Evolutionary conservation across 37 sponge, comb jelly and placozoan species (phyloP), one percentile per base, ranked within the genome.

Genomic region (Oopsacas minuta): DNA sequence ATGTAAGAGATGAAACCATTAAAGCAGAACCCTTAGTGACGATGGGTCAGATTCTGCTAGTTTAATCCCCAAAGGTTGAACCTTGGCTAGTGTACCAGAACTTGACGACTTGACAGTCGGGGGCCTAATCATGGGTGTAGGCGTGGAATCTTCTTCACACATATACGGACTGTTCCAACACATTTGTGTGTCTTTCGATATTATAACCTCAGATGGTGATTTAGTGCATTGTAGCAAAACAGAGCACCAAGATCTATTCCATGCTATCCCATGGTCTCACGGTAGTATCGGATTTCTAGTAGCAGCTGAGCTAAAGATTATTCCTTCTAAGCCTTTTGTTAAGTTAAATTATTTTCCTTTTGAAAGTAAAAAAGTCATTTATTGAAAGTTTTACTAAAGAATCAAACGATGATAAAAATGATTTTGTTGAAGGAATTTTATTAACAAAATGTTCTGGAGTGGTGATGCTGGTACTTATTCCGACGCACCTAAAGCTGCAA

Each of bases 211-310:
- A 8, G 83, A 82, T 82, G 38, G 83, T 5, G n/a, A 38, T 7
- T 23, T 82, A 39, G 83, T 39, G 42, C 42, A 82, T 82, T 39
- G 42, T 23, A 37, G 42, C 36, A 22, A 36, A 12, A 23, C 7
- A 7, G 75, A 61, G 22, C 22, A 61, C 28, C 5, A 10, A n/a
- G 75, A 61, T 5, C 22, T 84, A 81, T 84, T 84, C 75, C 35
- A 84, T 84, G 52, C 85, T 75, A 39, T 84, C 23, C 85, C 84
- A 28, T 84, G 85, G 85, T 84, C 85, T 15, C 28, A 84, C 23
- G 85, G 85, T 23, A 84, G 84, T 25, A 15, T 84, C 20, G 84
- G 85, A 23, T 84, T 84, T 81, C 85, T 84, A 36, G 85, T 84
- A 23, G 20, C 69, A 39, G 85, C 25, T 5, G 84, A 84, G 23